Evolutionary conservation across 2,797 vertebrate genomes (phyloP).

Genomic region (Sebastes steindachneri): DNA sequence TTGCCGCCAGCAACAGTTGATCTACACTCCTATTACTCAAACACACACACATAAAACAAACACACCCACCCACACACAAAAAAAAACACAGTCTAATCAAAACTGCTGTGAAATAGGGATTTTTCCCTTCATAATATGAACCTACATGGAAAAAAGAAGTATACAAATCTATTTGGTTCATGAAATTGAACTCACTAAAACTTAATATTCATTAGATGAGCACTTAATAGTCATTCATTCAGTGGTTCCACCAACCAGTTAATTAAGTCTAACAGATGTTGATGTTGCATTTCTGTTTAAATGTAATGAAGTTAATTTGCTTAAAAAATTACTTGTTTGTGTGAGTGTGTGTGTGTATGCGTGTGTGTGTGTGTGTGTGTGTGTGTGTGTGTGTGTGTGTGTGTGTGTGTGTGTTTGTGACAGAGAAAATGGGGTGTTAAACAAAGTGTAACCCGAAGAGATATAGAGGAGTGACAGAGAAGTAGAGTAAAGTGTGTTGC

Average conservation of each 20-base stretch:
- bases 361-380: not conserved
- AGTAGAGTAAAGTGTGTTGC: not conserved
- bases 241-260: not conserved
- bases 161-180: not conserved
- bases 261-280: not conserved
- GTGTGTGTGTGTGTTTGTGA: not conserved
- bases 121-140: not conserved
- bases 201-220: not conserved
- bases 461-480: not conserved
- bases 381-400: no score
- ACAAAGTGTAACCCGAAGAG: conserved; percentile 1
- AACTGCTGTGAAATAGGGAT: not conserved
- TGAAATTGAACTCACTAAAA: not conserved
- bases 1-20: conserved; percentile 45
- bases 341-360: not conserved
- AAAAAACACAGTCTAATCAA: not conserved
- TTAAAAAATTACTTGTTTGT: not conserved
- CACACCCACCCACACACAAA: not conserved
- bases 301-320: conserved; percentile 12
- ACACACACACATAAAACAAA: not conserved
- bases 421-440: not conserved
- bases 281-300: conserved; percentile 4
- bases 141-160: not conserved
- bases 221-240: not conserved
- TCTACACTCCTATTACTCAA: conserved; percentile 24